Conservation (phyloP, 2,888 invertebrate species). For the Phorcus lineatus region DNA sequence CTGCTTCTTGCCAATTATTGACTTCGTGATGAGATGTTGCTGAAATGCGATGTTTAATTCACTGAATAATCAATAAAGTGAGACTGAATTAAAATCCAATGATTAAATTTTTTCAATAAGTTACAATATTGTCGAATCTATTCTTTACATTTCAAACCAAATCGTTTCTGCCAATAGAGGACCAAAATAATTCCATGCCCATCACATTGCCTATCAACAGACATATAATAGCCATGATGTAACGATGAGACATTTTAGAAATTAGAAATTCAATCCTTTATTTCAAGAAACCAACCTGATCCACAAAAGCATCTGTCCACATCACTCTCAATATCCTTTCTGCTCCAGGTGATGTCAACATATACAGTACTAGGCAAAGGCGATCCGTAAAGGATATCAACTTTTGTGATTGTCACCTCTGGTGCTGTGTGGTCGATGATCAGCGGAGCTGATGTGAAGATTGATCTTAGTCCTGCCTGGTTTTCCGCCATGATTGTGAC, state of each 20-base stretch:
- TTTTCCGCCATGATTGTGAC: conserved; percentile 45
- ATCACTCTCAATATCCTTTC: background rate
- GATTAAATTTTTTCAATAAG: too few species aligned
- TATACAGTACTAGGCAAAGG: background rate
- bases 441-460: conserved; percentile 39
- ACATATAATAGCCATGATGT: too few species aligned
- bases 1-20: background rate
- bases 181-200: too few species aligned
- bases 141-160: too few species aligned
- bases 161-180: too few species aligned
- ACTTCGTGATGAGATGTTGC: background rate
- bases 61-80: too few species aligned
- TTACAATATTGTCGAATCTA: too few species aligned
- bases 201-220: too few species aligned
- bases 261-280: too few species aligned
- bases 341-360: background rate
- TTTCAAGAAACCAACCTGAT: background rate
- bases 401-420: background rate
- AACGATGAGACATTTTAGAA: too few species aligned
- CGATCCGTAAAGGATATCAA: background rate
- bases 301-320: background rate
- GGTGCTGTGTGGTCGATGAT: conserved; percentile 49
- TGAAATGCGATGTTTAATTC: too few species aligned
- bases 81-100: too few species aligned
- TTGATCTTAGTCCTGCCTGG: conserved; percentile 41